Base-by-base conservation (phyloP, 2,113 vertebrate species). In the Hydrolagus affinis region DNA sequence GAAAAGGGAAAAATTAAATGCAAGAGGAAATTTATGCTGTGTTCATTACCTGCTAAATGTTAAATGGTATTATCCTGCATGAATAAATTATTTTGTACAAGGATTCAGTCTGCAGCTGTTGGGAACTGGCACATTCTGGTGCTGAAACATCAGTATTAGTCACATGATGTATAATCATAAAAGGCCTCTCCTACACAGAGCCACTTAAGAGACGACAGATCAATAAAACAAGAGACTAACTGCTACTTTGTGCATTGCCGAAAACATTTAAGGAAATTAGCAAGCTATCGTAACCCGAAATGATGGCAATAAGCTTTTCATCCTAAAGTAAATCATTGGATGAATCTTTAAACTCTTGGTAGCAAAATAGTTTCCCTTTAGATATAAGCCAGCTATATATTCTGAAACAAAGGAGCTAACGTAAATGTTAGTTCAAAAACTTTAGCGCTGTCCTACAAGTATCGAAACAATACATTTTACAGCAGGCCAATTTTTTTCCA, bases 21-120 rank as follows among this genome's bases (percentile, higher is more conserved):
- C 91, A 93, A 92, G 92, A 90, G 89, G 89, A 93, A 92, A 94
- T 94, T 92, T 93, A 92, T 94, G 93, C 91, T 92, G 92, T 86
- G 8, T 93, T 94, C 91, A 93, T 95, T 94, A 94, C 93, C 93
- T 94, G 91, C 92, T 94, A 93, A 94, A 94, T 93, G 92, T 93
- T 93, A 94, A 93, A 92, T 87, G 93, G 92, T 88, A 92, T 92
- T 93, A 94, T 88, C 90, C 88, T 92, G 90, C 87, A 91, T 92
- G 92, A 94, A 94, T 94, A 94, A 93, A 94, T 93, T 91, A 93
- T 90, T 93, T 91, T 90, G 89, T 89, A 92, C 87, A 90, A 92
- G 90, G 88, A 89, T 76, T 88, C 76, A 90, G 86, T 89, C 88
- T 93, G 86, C 91, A 93, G 91, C 90, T 92, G 91, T 88, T 91